Conservation (phyloP, 35 echinoderm and acorn worm species). For the Holothuria glaberrima region DNA sequence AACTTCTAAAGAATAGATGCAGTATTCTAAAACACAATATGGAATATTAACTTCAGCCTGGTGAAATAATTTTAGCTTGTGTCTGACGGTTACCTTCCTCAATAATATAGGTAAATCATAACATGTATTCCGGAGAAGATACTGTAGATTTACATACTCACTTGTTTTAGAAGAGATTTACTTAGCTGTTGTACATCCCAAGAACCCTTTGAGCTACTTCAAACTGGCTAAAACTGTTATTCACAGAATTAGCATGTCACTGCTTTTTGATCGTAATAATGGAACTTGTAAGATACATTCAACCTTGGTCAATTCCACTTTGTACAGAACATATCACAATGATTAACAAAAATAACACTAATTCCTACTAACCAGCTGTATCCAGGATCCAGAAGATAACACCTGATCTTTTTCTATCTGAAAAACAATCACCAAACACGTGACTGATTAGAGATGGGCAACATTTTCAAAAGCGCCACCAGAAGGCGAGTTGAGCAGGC, state of each 20-base stretch:
- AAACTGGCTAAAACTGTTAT: not conserved
- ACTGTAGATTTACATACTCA: no score
- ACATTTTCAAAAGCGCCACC: no score
- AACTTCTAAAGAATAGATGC: not conserved
- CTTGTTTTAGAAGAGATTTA: no score
- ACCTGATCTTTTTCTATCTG: conserved; percentile 27
- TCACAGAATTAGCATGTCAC: not conserved
- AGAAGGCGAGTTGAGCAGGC: no score
- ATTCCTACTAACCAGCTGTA: not conserved
- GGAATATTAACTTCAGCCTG: not conserved
- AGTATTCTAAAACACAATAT: not conserved
- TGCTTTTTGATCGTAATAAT: not conserved
- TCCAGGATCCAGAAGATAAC: not conserved
- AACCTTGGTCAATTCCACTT: not conserved
- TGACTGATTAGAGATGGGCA: no score
- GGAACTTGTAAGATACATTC: no score
- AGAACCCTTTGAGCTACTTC: not conserved
- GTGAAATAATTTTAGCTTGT: no score
- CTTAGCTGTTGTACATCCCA: no score
- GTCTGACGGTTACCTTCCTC: not conserved
- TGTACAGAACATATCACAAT: not conserved
- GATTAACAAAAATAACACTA: not conserved
- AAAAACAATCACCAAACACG: not conserved
- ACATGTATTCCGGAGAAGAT: not conserved
- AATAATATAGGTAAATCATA: not conserved